Conservation (phyloP, 2,888 invertebrate species). For the Nasonovia ribisnigri region DNA sequence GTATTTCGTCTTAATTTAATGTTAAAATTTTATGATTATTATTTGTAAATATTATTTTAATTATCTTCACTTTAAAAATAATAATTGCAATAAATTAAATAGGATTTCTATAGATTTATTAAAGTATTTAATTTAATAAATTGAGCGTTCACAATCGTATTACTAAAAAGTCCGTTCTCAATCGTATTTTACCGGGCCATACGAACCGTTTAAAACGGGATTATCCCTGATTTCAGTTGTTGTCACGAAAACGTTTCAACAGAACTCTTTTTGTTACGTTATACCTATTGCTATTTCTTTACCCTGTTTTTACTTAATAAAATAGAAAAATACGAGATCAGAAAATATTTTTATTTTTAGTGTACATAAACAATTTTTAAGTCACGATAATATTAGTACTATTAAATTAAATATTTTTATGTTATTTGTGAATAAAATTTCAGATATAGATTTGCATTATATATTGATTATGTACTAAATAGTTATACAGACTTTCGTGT, state of each 20-base stretch:
- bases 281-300: neutral
- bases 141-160: neutral
- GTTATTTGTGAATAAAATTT: neutral
- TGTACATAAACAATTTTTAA: neutral
- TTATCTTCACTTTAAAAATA: too few species aligned
- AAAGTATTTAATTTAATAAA: neutral
- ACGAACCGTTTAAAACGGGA: neutral
- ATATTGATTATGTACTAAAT: neutral
- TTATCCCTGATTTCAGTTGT: neutral
- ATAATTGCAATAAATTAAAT: too few species aligned
- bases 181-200: neutral
- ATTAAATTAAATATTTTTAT: neutral
- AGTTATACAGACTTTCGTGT: neutral
- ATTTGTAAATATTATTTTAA: too few species aligned
- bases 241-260: neutral
- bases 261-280: neutral
- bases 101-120: too few species aligned
- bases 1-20: too few species aligned
- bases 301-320: neutral
- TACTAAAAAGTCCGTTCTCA: neutral
- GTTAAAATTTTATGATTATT: too few species aligned
- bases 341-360: neutral
- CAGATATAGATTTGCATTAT: neutral
- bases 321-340: neutral
- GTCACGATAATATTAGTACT: neutral